Evolutionary conservation across 2,797 vertebrate genomes (phyloP).

Genomic region (Sternotherus odoratus): DNA sequence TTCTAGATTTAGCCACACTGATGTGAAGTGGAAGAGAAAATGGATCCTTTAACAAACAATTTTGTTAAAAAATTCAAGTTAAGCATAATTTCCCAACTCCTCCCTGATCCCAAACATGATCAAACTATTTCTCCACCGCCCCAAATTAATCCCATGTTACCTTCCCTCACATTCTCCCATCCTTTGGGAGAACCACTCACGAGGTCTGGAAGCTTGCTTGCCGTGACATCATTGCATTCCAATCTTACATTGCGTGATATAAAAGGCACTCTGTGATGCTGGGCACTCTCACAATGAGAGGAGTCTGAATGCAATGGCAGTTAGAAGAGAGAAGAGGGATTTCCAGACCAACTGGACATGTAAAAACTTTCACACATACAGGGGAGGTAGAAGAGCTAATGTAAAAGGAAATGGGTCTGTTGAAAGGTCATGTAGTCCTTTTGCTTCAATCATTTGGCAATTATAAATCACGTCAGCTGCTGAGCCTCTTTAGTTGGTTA

Average conservation of each 20-base stretch:
- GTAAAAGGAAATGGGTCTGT: not conserved
- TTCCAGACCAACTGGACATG: accelerated
- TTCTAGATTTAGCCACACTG: not conserved
- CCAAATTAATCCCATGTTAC: not conserved
- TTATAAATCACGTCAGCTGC: conserved; percentile 21
- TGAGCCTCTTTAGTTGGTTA: conserved; percentile 7
- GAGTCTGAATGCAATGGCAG: not conserved
- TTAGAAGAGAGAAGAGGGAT: not conserved
- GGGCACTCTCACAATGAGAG: too few species aligned
- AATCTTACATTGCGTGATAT: not conserved
- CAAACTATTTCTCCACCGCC: not conserved
- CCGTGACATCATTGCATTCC: not conserved
- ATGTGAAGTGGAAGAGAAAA: too few species aligned
- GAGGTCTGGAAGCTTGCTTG: not conserved
- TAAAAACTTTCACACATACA: not conserved
- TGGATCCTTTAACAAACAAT: too few species aligned
- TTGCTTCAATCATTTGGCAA: conserved; percentile 43
- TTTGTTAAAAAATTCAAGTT: not conserved
- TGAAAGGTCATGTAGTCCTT: not conserved
- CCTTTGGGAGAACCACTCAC: not conserved
- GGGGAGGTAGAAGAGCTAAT: not conserved
- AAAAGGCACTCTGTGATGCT: not conserved
- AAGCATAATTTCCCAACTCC: not conserved
- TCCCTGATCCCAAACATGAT: not conserved
- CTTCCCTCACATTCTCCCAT: not conserved